These are phyloP conservation scores for Volucella zonaria DNA, from an alignment of 2,888 invertebrate genomes.

Conservation along the genomic window DNA sequence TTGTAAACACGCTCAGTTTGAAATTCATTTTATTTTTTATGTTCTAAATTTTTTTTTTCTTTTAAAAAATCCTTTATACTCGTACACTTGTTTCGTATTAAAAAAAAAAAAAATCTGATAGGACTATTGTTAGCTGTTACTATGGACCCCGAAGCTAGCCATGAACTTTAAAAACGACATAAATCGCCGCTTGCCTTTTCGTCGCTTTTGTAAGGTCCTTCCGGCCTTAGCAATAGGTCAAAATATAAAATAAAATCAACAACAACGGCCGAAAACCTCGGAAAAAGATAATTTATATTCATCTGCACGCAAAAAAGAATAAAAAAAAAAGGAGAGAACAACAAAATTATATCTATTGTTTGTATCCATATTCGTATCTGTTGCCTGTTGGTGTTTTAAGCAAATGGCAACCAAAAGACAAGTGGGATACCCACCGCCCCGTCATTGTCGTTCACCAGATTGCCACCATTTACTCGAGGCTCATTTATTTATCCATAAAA, in stretches of 20 bases:
- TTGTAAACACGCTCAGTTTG: conserved; percentile 62
- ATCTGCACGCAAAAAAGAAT: conserved; percentile 54
- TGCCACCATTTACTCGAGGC: conserved; percentile 56
- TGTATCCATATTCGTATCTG: conserved; percentile 45
- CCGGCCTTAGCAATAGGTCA: conserved; percentile 55
- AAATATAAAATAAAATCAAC: conserved; percentile 26
- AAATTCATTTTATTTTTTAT: conserved; percentile 58
- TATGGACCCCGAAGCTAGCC: conserved; percentile 44
- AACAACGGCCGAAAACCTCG: conserved; percentile 52
- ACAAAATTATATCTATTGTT: conserved; percentile 36
- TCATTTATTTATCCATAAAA: conserved; percentile 71
- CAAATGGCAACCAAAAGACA: conserved; percentile 36
- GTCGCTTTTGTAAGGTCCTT: neutral
- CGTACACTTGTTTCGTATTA: conserved; percentile 34
- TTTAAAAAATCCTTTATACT: conserved; percentile 39
- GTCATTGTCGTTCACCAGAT: conserved; percentile 18
- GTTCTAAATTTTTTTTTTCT: conserved; percentile 20
- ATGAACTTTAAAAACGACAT: conserved; percentile 62
- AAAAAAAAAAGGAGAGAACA: neutral
- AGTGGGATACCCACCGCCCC: neutral
- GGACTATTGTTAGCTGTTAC: neutral
- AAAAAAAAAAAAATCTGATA: conserved; percentile 10
- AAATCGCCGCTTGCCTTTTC: conserved; percentile 32
- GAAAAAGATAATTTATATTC: conserved; percentile 71
- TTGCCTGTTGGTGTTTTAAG: conserved; percentile 59